Conservation (phyloP, 2,113 vertebrate genomes). For the Caranx ignobilis region DNA sequence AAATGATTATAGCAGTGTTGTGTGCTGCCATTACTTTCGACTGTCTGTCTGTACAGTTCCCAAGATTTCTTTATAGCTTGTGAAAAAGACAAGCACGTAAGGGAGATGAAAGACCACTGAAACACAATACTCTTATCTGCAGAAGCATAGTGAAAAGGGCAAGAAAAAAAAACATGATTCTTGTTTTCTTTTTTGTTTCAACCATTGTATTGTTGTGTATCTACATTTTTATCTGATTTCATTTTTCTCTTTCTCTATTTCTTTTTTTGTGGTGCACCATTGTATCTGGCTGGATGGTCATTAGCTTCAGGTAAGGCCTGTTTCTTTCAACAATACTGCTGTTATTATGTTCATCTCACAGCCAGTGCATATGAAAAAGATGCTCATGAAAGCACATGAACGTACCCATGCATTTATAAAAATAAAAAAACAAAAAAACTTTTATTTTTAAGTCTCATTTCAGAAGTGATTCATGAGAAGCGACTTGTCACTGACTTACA, state of each 20-base stretch:
- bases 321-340: not conserved
- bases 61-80: conserved; percentile 18
- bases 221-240: conserved; percentile 4
- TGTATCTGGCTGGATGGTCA: conserved; percentile 13
- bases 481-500: not conserved
- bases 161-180: conserved; percentile 9
- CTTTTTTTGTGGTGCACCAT: not conserved
- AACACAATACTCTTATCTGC: conserved; percentile 13
- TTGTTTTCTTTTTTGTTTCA: not conserved
- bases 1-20: conserved; percentile 45
- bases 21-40: conserved; percentile 31
- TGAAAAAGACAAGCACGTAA: conserved; percentile 4
- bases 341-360: conserved; percentile 1
- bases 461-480: not conserved
- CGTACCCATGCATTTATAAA: not conserved
- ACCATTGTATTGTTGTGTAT: not conserved
- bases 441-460: not conserved
- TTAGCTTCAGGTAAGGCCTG: conserved; percentile 78
- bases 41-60: conserved; percentile 4
- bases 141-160: conserved; percentile 5
- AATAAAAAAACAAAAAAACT: not conserved
- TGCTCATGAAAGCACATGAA: too few relatives aligned
- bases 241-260: conserved; percentile 11
- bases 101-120: not conserved
- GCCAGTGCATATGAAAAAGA: not conserved